Evolutionary conservation across 1,140 invertebrate species (phyloP), one percentile per base, ranked within the genome.

Genomic region (Cyclina sinensis): DNA sequence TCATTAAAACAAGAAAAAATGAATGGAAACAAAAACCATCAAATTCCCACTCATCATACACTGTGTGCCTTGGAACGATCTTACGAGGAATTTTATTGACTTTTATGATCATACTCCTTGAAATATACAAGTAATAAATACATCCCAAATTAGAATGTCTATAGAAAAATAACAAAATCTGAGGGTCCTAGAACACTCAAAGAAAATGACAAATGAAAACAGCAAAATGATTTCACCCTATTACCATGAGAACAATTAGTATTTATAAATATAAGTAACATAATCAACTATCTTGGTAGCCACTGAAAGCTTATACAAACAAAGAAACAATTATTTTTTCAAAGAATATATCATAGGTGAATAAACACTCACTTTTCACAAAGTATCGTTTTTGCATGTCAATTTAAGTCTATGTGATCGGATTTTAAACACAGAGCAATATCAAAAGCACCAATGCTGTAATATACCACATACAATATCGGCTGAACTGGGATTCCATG

Each of bases 361-460:
- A 18, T 18, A 54, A 54, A 54, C 21, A 18, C 51, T 12, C 51
- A n/a, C 21, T 54, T 18, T n/a, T 12, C 21, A 18, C 18, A n/a
- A 54, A 7, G 5, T n/a, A 54, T 7, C 18, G 21, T 54, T 7
- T n/a, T 54, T 3, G 51, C 18, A 54, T 54, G 51, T 54, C 51
- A 54, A 11, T 54, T 7, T 11, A 54, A 57, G 51, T 57, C 5
- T 57, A 18, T 18, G 21, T 18, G 51, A 16, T 21, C 3, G 7
- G n/a, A 57, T 18, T 11, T 18, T 57, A 4, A 57, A 7, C 14
- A 57, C 18, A 18, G 7, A 57, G 57, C 24, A 27, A 62, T 24
- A 62, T 27, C 57, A 62, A 62, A 62, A 62, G 57, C 57, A 62
- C 57, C 57, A 27, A 62, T 62, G 57, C n/a, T 62, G 57, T 18